A percentile compares a stretch with the other conserved stretches of the same genome.
These are phyloP conservation scores for Chrysina gloriosa DNA, from an alignment of 2,888 invertebrate genomes.

Conservation along the genomic window DNA sequence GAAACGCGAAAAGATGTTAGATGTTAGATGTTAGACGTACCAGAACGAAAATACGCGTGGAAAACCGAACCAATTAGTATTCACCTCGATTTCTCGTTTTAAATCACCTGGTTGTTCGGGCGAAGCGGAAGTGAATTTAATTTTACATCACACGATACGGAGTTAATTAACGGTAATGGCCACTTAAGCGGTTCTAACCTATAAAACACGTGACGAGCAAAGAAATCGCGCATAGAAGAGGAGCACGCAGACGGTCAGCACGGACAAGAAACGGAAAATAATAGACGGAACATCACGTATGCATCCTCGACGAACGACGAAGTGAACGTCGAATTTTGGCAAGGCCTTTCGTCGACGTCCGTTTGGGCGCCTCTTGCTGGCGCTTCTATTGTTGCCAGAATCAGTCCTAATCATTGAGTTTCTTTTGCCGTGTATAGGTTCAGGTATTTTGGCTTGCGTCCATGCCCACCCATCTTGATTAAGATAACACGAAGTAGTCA, in stretches of 20 bases:
- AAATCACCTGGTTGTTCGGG: constrained; percentile 31
- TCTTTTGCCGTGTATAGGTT: constrained; percentile 2
- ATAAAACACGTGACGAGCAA: constrained; percentile 10
- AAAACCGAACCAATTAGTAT: constrained; percentile 30
- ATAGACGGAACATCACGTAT: not conserved
- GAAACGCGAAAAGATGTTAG: too few species aligned
- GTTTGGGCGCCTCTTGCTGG: too few species aligned
- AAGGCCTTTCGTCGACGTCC: not conserved
- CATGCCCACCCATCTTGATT: constrained; percentile 1
- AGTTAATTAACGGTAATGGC: constrained; percentile 34
- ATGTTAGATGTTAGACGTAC: not conserved
- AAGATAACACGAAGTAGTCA: not conserved
- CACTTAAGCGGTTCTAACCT: constrained; percentile 34
- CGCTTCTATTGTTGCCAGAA: constrained; percentile 20
- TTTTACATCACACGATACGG: constrained; percentile 25
- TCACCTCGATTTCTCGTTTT: constrained; percentile 34
- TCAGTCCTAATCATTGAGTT: constrained; percentile 6
- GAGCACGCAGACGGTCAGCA: not conserved
- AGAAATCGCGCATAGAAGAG: not conserved
- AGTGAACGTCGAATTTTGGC: constrained; percentile 1
- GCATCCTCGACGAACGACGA: not conserved
- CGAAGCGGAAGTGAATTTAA: constrained; percentile 25
- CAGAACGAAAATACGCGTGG: not conserved
- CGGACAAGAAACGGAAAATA: not conserved
- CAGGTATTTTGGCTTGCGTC: constrained; percentile 22